These are phyloP conservation scores for Saguinus midas DNA, from an alignment of 2,113 vertebrate genomes.

Conservation along the genomic window DNA sequence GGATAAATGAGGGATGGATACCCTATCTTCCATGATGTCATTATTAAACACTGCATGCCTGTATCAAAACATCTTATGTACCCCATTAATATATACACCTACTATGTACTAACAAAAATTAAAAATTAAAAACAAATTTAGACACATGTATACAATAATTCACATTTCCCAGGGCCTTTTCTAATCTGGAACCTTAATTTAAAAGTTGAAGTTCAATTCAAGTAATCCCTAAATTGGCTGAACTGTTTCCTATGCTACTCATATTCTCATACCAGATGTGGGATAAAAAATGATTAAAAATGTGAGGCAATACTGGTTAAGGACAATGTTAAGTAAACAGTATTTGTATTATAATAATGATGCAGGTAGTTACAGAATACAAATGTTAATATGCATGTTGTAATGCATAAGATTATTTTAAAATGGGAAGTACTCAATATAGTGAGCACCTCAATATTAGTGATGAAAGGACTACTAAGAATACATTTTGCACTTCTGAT, in stretches of 20 bases:
- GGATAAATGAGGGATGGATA: no score
- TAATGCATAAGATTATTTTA: neutral
- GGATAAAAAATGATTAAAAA: neutral
- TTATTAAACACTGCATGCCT: no score
- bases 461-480: neutral
- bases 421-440: neutral
- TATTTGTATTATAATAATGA: neutral
- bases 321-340: neutral
- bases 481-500: neutral
- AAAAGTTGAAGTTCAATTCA: constrained; percentile 4
- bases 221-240: neutral
- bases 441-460: neutral
- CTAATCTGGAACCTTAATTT: neutral
- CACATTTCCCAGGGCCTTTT: neutral
- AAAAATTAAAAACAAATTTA: no score
- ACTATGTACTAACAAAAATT: no score
- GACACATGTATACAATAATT: neutral
- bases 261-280: neutral
- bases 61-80: no score
- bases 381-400: neutral
- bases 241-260: neutral
- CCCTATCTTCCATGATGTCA: no score
- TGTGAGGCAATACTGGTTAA: neutral
- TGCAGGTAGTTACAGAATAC: neutral
- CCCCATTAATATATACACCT: no score